Evolutionary conservation across 1,140 invertebrate genomes (phyloP).

Genomic region (Drosophila ohnishii): DNA sequence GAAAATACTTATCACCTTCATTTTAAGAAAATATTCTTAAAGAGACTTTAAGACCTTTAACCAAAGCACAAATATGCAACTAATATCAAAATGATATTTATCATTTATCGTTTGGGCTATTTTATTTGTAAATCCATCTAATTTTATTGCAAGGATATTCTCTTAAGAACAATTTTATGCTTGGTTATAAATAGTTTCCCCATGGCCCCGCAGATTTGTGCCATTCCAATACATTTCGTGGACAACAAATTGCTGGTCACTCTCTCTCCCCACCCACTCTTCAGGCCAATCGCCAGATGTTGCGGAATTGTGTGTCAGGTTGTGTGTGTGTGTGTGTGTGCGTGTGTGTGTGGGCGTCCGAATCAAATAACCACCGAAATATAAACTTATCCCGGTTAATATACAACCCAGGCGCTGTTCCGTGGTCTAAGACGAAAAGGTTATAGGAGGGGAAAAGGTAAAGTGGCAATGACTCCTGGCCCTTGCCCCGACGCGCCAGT

Average conservation of each 20-base stretch:
- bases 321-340: neutral
- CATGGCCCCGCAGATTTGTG: constrained; percentile 3
- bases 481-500: constrained; percentile 6
- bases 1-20: too few species aligned
- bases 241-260: constrained; percentile 18
- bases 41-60: too few species aligned
- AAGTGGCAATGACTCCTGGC: constrained; percentile 38
- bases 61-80: neutral
- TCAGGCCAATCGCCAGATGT: constrained; percentile 47
- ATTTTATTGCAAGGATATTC: constrained; percentile 17
- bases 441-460: constrained; percentile 8
- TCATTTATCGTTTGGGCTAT: constrained; percentile 1
- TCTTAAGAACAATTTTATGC: constrained; percentile 7
- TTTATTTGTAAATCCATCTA: constrained; percentile 13
- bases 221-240: constrained; percentile 6
- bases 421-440: constrained; percentile 8
- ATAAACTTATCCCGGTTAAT: constrained; percentile 46
- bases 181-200: constrained; percentile 11
- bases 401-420: constrained; percentile 15
- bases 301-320: constrained; percentile 7
- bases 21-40: too few species aligned
- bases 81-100: neutral
- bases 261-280: neutral
- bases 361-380: constrained; percentile 69
- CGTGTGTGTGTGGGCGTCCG: constrained; percentile 14